A percentile compares a stretch with the other conserved stretches of the same genome.
phyloP scores from a whole-genome alignment of 2,113 vertebrate species.

The Hassar affinis region DNA sequence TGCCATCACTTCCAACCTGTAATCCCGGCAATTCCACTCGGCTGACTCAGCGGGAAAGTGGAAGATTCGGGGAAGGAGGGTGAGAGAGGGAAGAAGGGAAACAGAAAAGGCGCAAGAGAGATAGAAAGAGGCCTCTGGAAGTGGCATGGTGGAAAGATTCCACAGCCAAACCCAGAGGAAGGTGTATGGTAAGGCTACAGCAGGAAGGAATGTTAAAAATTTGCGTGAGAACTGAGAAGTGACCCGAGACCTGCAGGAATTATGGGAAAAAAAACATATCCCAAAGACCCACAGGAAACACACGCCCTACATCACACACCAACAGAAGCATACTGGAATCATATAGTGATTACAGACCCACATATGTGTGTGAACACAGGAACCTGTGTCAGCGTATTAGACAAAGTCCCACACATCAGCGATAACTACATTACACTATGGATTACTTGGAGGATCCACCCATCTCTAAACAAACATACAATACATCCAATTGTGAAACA shows the following conservation, averaged over 20 bases:
- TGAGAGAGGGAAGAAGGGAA: conserved; percentile 62
- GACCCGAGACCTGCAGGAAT: conserved; percentile 79
- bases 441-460: conserved; percentile 5
- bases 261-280: conserved; percentile 73
- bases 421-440: neutral
- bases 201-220: conserved; percentile 79
- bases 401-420: neutral
- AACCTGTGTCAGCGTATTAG: neutral
- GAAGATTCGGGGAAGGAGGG: conserved; percentile 66
- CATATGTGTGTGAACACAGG: conserved; percentile 30
- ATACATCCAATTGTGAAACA: conserved; percentile 1
- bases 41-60: conserved; percentile 73
- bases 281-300: conserved; percentile 79
- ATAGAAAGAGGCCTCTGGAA: conserved; percentile 65
- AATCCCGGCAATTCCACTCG: conserved; percentile 68
- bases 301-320: conserved; percentile 68
- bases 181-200: conserved; percentile 77
- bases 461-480: neutral
- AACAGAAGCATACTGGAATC: conserved; percentile 62
- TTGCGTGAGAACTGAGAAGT: conserved; percentile 77
- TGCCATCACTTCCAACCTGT: conserved; percentile 69
- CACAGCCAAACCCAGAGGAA: conserved; percentile 75
- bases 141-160: conserved; percentile 76
- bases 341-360: conserved; percentile 59
- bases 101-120: conserved; percentile 59